These are phyloP conservation scores for Melanargia galathea DNA, from an alignment of 2,888 invertebrate species.

Conservation along the genomic window DNA sequence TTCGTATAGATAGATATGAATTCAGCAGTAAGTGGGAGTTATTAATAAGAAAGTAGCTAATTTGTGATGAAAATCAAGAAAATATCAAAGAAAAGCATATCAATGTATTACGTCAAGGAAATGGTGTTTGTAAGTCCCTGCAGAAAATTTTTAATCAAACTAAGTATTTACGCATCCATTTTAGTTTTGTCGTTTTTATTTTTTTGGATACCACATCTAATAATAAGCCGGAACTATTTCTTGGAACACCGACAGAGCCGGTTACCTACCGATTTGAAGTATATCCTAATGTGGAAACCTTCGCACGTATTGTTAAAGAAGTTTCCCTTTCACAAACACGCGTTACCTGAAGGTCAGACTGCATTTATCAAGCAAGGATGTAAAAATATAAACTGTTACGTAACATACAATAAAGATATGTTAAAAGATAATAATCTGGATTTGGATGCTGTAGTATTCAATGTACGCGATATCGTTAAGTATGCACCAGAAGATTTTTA, in stretches of 20 bases:
- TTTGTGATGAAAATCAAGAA: constrained; percentile 35
- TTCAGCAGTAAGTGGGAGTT: background rate
- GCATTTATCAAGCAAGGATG: constrained; percentile 66
- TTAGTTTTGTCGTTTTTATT: constrained; percentile 46
- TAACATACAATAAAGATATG: constrained; percentile 60
- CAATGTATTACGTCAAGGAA: constrained; percentile 56
- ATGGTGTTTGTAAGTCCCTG: constrained; percentile 53
- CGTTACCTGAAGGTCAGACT: constrained; percentile 53
- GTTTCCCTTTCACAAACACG: constrained; percentile 36
- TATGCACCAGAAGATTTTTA: constrained; percentile 48
- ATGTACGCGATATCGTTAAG: constrained; percentile 53
- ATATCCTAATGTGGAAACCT: constrained; percentile 66
- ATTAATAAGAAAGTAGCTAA: background rate
- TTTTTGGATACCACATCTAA: constrained; percentile 52
- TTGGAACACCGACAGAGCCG: constrained; percentile 38
- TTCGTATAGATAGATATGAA: background rate
- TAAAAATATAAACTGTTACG: constrained; percentile 63
- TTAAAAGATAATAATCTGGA: constrained; percentile 50
- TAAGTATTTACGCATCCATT: constrained; percentile 46
- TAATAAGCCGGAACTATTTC: constrained; percentile 30
- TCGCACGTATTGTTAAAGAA: constrained; percentile 41
- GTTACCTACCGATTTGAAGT: constrained; percentile 64
- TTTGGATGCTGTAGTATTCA: constrained; percentile 66
- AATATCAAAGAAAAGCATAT: constrained; percentile 29
- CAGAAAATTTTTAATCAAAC: constrained; percentile 47